Evolutionary conservation across 2,113 vertebrate species (phyloP).

Genomic region (Cromileptes altivelis): DNA sequence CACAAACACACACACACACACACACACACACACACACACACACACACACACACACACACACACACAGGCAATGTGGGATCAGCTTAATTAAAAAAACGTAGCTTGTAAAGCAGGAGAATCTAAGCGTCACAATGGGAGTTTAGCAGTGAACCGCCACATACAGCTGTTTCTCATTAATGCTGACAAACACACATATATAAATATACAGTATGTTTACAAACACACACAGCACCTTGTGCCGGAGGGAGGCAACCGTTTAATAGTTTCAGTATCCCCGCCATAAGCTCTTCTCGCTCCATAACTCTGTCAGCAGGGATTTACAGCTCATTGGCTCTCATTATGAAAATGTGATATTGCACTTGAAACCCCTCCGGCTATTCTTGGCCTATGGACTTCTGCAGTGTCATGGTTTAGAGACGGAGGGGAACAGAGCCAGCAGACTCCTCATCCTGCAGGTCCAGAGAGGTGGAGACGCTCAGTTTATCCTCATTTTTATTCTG

Average conservation of each 20-base stretch:
- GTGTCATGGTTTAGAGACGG: conserved; percentile 58
- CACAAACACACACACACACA: conserved; percentile 5
- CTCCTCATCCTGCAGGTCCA: conserved; percentile 29
- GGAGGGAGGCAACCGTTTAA: conserved; percentile 57
- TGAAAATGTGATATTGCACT: conserved; percentile 81
- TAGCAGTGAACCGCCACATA: conserved; percentile 17
- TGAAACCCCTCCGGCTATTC: conserved; percentile 70
- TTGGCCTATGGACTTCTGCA: conserved; percentile 66
- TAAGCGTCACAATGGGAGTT: conserved; percentile 30
- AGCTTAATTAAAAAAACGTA: conserved; percentile 50
- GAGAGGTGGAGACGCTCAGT: background rate
- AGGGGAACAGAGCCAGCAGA: conserved; percentile 12
- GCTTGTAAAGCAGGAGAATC: conserved; percentile 41
- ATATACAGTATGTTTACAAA: conserved; percentile 14
- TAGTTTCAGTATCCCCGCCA: conserved; percentile 67
- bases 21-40: conserved; percentile 23
- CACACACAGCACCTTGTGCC: conserved; percentile 4
- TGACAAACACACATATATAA: conserved; percentile 42
- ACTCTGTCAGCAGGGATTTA: conserved; percentile 80
- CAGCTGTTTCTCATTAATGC: conserved; percentile 58
- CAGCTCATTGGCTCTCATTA: conserved; percentile 82
- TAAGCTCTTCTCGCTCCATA: conserved; percentile 72
- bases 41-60: conserved; percentile 5
- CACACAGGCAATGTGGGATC: background rate
- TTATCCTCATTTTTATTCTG: background rate